Evolutionary conservation across 2,797 vertebrate genomes (phyloP).

Genomic region (Galaxias olidus): DNA sequence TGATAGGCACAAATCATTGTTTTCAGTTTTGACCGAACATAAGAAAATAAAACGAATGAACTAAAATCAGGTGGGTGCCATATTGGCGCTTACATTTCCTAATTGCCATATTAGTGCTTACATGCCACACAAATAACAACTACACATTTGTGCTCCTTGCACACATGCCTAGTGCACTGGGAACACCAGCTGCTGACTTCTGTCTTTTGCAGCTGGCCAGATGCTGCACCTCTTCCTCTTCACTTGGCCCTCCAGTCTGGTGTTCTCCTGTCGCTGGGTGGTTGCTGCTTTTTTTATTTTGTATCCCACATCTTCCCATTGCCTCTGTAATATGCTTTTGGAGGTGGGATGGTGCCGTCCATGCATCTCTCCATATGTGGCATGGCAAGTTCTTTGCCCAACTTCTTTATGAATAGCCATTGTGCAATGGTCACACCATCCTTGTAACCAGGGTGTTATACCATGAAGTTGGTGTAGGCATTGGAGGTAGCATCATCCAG

Average conservation of each 20-base stretch:
- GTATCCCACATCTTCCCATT: slow-evolving; percentile 13
- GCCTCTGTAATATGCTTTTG: slow-evolving; percentile 15
- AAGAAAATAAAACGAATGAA: too few relatives aligned
- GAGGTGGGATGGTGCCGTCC: slow-evolving; percentile 24
- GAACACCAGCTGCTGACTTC: slow-evolving; percentile 14
- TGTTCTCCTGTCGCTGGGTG: slow-evolving; percentile 9
- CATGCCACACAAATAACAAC: slow-evolving; percentile 17
- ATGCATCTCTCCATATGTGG: slow-evolving; percentile 26
- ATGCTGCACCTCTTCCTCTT: slow-evolving; percentile 16
- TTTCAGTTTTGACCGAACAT: too few relatives aligned
- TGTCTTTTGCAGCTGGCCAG: slow-evolving; percentile 12
- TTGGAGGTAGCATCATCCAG: slow-evolving; percentile 29
- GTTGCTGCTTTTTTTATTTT: slow-evolving; percentile 6
- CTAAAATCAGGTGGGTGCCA: too few relatives aligned
- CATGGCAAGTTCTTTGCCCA: slow-evolving; percentile 31
- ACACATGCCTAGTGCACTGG: slow-evolving; percentile 17
- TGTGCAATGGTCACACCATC: slow-evolving; percentile 11
- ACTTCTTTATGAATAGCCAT: slow-evolving; percentile 21
- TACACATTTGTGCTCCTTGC: slow-evolving; percentile 9
- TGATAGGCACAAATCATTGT: too few relatives aligned
- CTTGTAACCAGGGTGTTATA: slow-evolving; percentile 14
- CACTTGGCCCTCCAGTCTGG: slow-evolving; percentile 3
- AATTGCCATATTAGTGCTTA: too few relatives aligned
- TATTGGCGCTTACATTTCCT: too few relatives aligned
- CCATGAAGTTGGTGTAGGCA: slow-evolving; percentile 17